Conservation (phyloP, 2,888 invertebrate species). For the Ormyrus labotus region DNA sequence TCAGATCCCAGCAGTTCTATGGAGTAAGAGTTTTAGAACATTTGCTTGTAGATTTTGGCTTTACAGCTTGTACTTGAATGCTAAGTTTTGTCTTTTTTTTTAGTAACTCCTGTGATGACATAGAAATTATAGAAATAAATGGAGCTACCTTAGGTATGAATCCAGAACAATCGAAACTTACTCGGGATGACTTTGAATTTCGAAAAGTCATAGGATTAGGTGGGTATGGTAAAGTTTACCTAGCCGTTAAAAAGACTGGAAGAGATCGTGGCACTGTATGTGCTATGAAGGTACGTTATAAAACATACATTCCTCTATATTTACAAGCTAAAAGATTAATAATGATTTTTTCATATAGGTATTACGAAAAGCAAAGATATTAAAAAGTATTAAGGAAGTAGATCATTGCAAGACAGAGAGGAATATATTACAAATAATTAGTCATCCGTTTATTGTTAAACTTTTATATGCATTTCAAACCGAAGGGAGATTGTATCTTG, state of each 20-base stretch:
- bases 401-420: slow-evolving; percentile 87
- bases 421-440: slow-evolving; percentile 85
- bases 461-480: slow-evolving; percentile 87
- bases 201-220: slow-evolving; percentile 86
- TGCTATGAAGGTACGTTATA: slow-evolving; percentile 82
- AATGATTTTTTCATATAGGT: slow-evolving; percentile 68
- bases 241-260: slow-evolving; percentile 81
- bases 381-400: slow-evolving; percentile 87
- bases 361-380: slow-evolving; percentile 83
- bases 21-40: not conserved
- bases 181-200: slow-evolving; percentile 88
- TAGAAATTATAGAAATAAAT: slow-evolving; percentile 83
- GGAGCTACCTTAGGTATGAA: slow-evolving; percentile 84
- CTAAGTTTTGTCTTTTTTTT: not conserved
- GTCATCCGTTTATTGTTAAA: slow-evolving; percentile 86
- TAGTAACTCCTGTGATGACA: slow-evolving; percentile 75
- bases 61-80: not conserved
- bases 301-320: not conserved
- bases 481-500: slow-evolving; percentile 84
- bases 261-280: slow-evolving; percentile 82
- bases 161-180: slow-evolving; percentile 89
- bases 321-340: not conserved
- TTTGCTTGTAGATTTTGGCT: not conserved
- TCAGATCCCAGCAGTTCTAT: not conserved
- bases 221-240: slow-evolving; percentile 85